phyloP scores from a whole-genome alignment of 2,888 invertebrate species.

The Pachliopta kotzebuea region DNA sequence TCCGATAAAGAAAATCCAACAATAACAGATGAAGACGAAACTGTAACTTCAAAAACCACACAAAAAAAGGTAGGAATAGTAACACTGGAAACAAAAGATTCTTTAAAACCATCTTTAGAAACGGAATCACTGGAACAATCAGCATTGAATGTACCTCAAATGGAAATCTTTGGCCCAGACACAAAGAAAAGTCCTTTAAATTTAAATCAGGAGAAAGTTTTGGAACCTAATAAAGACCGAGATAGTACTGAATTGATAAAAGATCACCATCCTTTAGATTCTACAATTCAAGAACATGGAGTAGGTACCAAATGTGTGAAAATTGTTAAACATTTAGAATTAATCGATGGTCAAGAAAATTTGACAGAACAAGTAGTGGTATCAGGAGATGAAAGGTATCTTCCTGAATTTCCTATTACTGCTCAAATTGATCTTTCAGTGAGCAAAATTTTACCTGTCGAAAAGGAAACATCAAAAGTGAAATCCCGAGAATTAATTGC shows the following conservation, averaged over 20 bases:
- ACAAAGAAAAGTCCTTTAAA: not conserved
- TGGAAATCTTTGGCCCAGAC: not conserved
- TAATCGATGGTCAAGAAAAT: conserved; percentile 91
- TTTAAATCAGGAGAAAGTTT: not conserved
- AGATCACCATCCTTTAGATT: not conserved
- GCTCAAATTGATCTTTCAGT: conserved; percentile 46
- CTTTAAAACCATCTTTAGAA: not conserved
- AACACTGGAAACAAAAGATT: not conserved
- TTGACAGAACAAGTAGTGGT: conserved; percentile 90
- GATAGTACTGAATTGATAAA: not conserved
- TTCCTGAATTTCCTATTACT: conserved; percentile 50
- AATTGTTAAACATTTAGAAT: conserved; percentile 87
- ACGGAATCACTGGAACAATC: not conserved
- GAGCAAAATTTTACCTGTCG: not conserved
- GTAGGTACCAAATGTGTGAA: conserved; percentile 2
- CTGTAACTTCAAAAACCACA: no score
- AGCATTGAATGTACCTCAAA: not conserved
- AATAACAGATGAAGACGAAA: not conserved
- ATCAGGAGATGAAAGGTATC: conserved; percentile 81
- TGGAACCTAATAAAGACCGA: not conserved
- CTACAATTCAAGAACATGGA: conserved; percentile 9
- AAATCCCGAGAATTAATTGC: conserved; percentile 8
- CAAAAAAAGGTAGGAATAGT: no score
- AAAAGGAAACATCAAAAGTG: conserved; percentile 4
- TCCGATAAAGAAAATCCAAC: not conserved